Percentiles rank a stretch among this genome's conserved stretches.
These are phyloP conservation scores for Altica lythri DNA, from an alignment of 2,888 invertebrate genomes.

Conservation along the genomic window DNA sequence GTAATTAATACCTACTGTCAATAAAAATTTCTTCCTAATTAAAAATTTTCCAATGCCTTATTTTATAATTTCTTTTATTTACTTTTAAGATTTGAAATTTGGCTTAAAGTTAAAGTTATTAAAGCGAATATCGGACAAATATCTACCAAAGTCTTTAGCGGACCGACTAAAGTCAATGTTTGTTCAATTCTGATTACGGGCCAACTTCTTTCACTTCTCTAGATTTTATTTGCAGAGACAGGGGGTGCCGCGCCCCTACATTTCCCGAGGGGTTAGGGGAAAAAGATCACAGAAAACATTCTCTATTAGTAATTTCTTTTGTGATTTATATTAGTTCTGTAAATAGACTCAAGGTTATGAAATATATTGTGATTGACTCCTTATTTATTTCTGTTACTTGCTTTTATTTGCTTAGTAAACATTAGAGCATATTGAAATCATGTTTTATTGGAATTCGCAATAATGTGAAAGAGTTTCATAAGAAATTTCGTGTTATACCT, in stretches of 20 bases:
- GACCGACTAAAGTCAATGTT: conserved; percentile 45
- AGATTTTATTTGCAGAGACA: conserved; percentile 40
- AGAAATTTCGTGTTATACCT: neutral
- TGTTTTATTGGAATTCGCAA: too few relatives aligned
- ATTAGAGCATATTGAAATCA: too few relatives aligned
- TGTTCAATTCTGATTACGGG: conserved; percentile 44
- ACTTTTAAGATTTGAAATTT: conserved; percentile 38
- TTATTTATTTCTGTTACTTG: conserved; percentile 8
- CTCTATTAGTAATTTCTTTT: conserved; percentile 45
- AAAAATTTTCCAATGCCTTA: conserved; percentile 18
- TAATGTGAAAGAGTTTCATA: too few relatives aligned
- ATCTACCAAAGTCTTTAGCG: conserved; percentile 37
- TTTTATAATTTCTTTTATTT: conserved; percentile 34
- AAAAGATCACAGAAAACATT: conserved; percentile 37
- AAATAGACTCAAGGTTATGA: conserved; percentile 26
- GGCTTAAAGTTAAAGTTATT: conserved; percentile 35
- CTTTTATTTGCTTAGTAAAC: too few relatives aligned
- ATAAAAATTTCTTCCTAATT: conserved; percentile 24
- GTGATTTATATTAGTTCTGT: conserved; percentile 40
- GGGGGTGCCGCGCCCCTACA: conserved; percentile 36
- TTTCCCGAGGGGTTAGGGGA: conserved; percentile 32
- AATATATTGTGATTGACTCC: conserved; percentile 19
- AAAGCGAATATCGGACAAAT: conserved; percentile 43
- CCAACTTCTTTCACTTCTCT: conserved; percentile 37
- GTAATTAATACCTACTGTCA: too few relatives aligned